phyloP scores from a whole-genome alignment of 2,888 invertebrate genomes.

The Aspidapion aeneum region DNA sequence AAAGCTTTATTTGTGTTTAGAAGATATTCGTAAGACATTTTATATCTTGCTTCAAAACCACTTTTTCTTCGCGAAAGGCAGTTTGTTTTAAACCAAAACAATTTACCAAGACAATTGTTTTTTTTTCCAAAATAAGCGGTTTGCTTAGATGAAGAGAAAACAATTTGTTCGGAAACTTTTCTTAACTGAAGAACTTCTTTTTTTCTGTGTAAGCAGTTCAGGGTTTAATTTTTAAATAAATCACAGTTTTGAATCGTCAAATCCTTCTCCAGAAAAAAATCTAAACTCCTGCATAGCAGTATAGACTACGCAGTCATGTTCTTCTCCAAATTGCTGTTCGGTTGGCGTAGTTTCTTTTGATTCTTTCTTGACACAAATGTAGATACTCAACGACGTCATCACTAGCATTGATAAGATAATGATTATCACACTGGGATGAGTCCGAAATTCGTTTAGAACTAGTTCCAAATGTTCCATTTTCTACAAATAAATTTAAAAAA shows the following conservation, averaged over 20 bases:
- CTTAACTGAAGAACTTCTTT: too few relatives aligned
- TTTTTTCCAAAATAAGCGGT: too few relatives aligned
- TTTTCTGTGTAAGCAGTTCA: too few relatives aligned
- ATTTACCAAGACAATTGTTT: too few relatives aligned
- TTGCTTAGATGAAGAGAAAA: too few relatives aligned
- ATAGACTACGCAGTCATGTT: conserved; percentile 8
- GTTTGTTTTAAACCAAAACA: too few relatives aligned
- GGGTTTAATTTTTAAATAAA: too few relatives aligned
- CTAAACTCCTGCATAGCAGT: conserved; percentile 17
- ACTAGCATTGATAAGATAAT: conserved; percentile 8
- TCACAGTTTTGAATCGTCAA: conserved; percentile 13
- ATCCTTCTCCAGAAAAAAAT: conserved; percentile 16
- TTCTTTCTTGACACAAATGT: conserved; percentile 8
- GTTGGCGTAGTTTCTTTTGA: background rate
- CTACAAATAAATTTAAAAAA: background rate
- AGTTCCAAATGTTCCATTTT: background rate
- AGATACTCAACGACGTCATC: conserved; percentile 13
- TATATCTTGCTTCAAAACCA: too few relatives aligned
- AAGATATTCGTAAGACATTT: too few relatives aligned
- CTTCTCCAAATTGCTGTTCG: background rate
- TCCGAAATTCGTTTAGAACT: conserved; percentile 9
- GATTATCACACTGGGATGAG: conserved; percentile 17
- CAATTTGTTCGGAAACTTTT: too few relatives aligned
- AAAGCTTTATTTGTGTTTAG: too few relatives aligned
- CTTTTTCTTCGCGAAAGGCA: too few relatives aligned